Evolutionary conservation across 1,140 invertebrate species (phyloP).

Genomic region (Tetramorium simillimum): DNA sequence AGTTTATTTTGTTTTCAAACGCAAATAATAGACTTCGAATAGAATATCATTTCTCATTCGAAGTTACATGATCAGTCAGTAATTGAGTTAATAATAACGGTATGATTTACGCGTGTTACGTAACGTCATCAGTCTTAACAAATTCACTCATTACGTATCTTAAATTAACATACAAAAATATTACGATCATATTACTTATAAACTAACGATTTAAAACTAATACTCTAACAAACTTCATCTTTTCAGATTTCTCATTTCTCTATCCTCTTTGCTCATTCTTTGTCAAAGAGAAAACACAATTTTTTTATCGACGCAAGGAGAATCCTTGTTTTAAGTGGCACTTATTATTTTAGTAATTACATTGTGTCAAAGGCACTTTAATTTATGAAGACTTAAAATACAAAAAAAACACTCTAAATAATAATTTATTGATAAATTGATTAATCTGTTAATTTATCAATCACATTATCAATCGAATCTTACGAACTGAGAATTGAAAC

Average conservation of each 20-base stretch:
- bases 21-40: slow-evolving; percentile 33
- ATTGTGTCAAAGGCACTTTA: slow-evolving; percentile 63
- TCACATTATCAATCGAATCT: neutral
- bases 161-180: slow-evolving; percentile 55
- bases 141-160: slow-evolving; percentile 35
- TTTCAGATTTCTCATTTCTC: neutral
- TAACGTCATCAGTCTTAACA: slow-evolving; percentile 67
- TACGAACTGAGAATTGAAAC: slow-evolving; percentile 21
- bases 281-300: neutral
- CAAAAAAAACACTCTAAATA: neutral
- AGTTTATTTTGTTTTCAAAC: slow-evolving; percentile 66
- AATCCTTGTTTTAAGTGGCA: slow-evolving; percentile 32
- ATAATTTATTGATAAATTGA: neutral
- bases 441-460: neutral
- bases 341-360: slow-evolving; percentile 59
- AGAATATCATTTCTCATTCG: slow-evolving; percentile 42
- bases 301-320: neutral
- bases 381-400: slow-evolving; percentile 6
- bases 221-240: neutral
- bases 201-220: slow-evolving; percentile 44
- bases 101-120: neutral
- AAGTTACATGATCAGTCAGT: slow-evolving; percentile 25
- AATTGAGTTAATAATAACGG: neutral
- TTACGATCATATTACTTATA: neutral
- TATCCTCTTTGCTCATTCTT: neutral